phyloP scores from a whole-genome alignment of 2,797 vertebrate species.

The Yasuhikotakia modesta region DNA sequence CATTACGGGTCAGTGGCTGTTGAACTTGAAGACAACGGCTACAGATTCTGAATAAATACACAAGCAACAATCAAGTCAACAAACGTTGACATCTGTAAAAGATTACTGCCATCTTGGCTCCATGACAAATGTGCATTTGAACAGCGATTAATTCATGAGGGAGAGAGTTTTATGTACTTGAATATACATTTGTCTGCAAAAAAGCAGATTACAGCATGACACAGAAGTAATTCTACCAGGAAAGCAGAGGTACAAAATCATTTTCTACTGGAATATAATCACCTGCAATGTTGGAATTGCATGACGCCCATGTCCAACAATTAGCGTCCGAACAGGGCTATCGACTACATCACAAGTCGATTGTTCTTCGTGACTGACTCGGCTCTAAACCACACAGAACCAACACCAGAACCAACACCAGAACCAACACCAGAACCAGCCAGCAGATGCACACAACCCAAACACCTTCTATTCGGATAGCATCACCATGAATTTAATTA shows the following conservation, averaged over 20 bases:
- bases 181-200: not conserved
- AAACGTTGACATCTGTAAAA: not conserved
- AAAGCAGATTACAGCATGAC: not conserved
- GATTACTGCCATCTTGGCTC: not conserved
- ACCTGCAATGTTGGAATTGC: not conserved
- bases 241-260: not conserved
- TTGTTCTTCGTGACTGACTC: not conserved
- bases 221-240: not conserved
- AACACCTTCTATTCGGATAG: slow-evolving; percentile 34
- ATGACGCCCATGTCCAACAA: not conserved
- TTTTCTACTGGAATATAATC: not conserved
- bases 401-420: no score
- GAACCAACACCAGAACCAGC: not conserved
- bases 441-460: not conserved
- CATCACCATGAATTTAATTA: slow-evolving; percentile 51
- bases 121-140: not conserved
- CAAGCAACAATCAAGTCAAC: no score
- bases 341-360: slow-evolving; percentile 1
- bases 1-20: slow-evolving; percentile 29
- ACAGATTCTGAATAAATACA: not conserved
- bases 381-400: not conserved
- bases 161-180: not conserved
- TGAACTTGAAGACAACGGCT: slow-evolving; percentile 14
- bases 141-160: no score
- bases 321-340: no score